phyloP scores from a whole-genome alignment of 2,113 vertebrate species.

The Rhynchomys soricoides region DNA sequence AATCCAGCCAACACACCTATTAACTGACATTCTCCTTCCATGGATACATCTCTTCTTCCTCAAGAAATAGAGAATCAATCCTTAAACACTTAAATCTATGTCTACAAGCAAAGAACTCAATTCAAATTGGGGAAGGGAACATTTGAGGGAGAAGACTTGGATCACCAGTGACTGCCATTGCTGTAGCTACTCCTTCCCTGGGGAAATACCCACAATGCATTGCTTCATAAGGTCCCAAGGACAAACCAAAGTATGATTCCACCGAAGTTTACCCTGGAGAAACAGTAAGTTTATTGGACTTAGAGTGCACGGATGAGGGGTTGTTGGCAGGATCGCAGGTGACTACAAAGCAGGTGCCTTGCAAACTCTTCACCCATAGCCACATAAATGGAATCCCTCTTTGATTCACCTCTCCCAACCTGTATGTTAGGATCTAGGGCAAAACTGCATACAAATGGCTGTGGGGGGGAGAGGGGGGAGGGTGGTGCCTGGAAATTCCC shows the following conservation, averaged over 20 bases:
- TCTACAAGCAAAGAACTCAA: not conserved
- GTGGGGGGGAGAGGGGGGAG: no score
- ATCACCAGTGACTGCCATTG: not conserved
- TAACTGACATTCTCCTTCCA: not conserved
- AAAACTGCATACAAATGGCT: no score
- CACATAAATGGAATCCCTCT: not conserved
- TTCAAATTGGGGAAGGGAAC: not conserved
- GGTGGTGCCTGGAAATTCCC: not conserved
- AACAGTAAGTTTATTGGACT: not conserved
- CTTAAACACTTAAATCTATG: not conserved
- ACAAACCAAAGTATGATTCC: not conserved
- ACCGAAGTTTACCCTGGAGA: not conserved
- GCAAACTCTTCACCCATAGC: not conserved
- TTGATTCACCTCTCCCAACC: not conserved
- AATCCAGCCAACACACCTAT: not conserved
- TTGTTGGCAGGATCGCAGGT: not conserved
- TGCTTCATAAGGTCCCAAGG: not conserved
- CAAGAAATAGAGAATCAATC: not conserved
- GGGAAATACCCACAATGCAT: not conserved
- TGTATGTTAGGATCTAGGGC: not conserved
- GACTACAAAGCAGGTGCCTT: not conserved
- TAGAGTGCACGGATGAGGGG: not conserved
- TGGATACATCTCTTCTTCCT: not conserved
- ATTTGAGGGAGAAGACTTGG: not conserved
- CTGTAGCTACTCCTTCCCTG: not conserved